phyloP scores from a whole-genome alignment of 2,797 vertebrate genomes.

The Galaxias olidus region DNA sequence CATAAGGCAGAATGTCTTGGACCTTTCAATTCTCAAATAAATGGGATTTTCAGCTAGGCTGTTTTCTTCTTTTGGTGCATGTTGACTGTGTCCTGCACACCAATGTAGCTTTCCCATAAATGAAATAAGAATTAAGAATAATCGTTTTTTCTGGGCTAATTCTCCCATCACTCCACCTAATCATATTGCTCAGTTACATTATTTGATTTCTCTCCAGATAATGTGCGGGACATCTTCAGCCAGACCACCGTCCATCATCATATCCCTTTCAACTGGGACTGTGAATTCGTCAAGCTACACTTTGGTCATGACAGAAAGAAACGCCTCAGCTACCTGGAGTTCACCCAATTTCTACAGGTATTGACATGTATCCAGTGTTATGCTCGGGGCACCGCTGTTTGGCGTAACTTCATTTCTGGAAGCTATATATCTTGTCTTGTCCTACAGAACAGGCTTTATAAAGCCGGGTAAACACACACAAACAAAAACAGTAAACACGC shows the following conservation, averaged over 20 bases:
- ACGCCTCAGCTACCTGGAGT: constrained; percentile 91
- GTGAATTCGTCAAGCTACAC: constrained; percentile 95
- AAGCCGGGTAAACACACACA: not conserved
- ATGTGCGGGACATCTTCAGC: constrained; percentile 96
- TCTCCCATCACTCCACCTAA: constrained; percentile 24
- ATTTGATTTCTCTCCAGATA: constrained; percentile 76
- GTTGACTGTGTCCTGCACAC: constrained; percentile 48
- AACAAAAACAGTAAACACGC: too few relatives aligned
- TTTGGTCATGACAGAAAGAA: constrained; percentile 94
- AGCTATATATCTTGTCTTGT: not conserved
- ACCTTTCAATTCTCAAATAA: constrained; percentile 41
- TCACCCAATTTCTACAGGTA: constrained; percentile 97
- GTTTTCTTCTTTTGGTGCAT: constrained; percentile 37
- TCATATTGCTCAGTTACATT: constrained; percentile 28
- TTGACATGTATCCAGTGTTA: not conserved
- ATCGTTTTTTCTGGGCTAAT: constrained; percentile 27
- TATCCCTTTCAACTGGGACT: constrained; percentile 98
- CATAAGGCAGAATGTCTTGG: constrained; percentile 47
- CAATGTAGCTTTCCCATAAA: constrained; percentile 36
- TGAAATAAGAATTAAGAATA: constrained; percentile 23
- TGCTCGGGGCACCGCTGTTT: too few relatives aligned
- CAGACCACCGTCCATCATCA: constrained; percentile 94
- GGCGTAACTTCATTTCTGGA: too few relatives aligned
- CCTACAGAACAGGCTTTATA: not conserved
- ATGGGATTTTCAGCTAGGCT: constrained; percentile 43